These are phyloP conservation scores for Harpalus rubripes DNA, from an alignment of 2,888 invertebrate species.

Conservation along the genomic window DNA sequence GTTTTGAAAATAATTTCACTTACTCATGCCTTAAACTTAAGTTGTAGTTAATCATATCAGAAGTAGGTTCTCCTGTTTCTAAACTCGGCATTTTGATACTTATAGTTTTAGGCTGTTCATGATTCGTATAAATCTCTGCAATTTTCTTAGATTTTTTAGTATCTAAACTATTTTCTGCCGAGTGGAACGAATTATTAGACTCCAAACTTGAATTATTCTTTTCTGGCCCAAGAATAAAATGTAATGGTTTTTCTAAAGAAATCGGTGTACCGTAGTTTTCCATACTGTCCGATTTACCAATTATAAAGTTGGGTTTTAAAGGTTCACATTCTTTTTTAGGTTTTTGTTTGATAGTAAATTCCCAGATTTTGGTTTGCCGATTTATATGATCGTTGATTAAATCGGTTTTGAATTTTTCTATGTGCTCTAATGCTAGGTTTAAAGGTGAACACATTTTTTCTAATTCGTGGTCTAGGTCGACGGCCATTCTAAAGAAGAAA, in stretches of 20 bases:
- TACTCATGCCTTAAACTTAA: constrained; percentile 66
- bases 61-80: constrained; percentile 54
- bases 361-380: constrained; percentile 67
- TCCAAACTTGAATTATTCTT: constrained; percentile 55
- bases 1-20: constrained; percentile 38
- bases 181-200: constrained; percentile 47
- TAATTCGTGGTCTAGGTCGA: constrained; percentile 64
- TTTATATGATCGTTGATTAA: constrained; percentile 39
- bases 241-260: constrained; percentile 63
- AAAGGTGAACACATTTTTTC: constrained; percentile 64
- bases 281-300: constrained; percentile 49
- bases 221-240: constrained; percentile 65
- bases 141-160: constrained; percentile 7
- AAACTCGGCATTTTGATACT: constrained; percentile 47
- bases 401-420: constrained; percentile 64
- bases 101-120: background rate
- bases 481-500: constrained; percentile 59
- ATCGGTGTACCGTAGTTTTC: constrained; percentile 52
- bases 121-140: background rate
- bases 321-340: constrained; percentile 9
- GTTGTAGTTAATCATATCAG: constrained; percentile 67
- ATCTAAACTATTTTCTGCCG: constrained; percentile 9
- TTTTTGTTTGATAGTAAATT: constrained; percentile 62
- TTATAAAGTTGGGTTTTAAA: constrained; percentile 44
- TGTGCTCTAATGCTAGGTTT: constrained; percentile 60